A percentile compares a stretch with the other conserved stretches of the same genome.
These are phyloP conservation scores for Betta splendens DNA, from an alignment of 2,797 vertebrate genomes.

Conservation along the genomic window DNA sequence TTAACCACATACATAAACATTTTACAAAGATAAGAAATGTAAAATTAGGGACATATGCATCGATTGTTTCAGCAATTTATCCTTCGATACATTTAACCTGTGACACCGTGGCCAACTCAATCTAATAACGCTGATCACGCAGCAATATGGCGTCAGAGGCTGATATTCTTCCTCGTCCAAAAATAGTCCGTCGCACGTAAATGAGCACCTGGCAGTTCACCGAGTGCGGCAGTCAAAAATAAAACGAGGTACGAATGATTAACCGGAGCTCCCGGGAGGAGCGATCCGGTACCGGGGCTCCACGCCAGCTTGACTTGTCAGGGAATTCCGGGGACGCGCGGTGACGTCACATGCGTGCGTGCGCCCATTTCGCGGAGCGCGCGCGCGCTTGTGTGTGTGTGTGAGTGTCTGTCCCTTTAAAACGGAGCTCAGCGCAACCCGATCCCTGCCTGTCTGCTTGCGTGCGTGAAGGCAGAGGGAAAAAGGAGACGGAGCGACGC, in stretches of 20 bases:
- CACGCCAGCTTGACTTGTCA: slow-evolving; percentile 72
- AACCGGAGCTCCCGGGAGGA: not conserved
- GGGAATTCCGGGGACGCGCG: slow-evolving; percentile 81
- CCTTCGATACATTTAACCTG: too few relatives aligned
- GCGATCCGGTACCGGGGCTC: slow-evolving; percentile 43
- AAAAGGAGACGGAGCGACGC: slow-evolving; percentile 8
- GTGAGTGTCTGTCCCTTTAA: slow-evolving; percentile 79
- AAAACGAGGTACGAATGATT: not conserved
- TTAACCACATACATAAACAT: too few relatives aligned
- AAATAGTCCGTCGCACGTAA: slow-evolving; percentile 64
- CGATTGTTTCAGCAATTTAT: too few relatives aligned
- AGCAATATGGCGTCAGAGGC: slow-evolving; percentile 27
- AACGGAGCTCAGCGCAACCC: slow-evolving; percentile 68
- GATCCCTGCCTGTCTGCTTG: slow-evolving; percentile 57
- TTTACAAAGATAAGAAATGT: not conserved
- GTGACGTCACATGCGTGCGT: slow-evolving; percentile 75
- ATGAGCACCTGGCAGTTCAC: slow-evolving; percentile 26
- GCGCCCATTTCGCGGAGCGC: slow-evolving; percentile 7
- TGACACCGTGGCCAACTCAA: slow-evolving; percentile 8
- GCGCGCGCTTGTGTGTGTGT: slow-evolving; percentile 22
- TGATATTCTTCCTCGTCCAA: slow-evolving; percentile 47
- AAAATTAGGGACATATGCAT: not conserved
- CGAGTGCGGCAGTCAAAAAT: slow-evolving; percentile 12
- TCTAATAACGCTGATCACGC: slow-evolving; percentile 14
- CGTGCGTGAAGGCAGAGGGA: slow-evolving; percentile 11